These are phyloP conservation scores for Chrysina gloriosa DNA, from an alignment of 2,888 invertebrate species.

Conservation along the genomic window DNA sequence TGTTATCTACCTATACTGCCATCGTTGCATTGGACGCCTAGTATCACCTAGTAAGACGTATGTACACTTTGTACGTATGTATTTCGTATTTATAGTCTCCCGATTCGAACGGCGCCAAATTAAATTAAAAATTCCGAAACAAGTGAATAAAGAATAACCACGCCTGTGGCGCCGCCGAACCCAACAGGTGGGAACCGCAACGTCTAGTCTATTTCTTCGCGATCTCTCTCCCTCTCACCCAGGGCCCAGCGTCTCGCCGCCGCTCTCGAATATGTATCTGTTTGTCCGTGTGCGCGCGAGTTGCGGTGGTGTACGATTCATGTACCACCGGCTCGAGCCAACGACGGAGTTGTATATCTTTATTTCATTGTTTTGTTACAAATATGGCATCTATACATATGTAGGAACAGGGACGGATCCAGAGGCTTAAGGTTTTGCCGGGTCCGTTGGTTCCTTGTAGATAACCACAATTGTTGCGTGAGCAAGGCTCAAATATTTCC, in stretches of 20 bases:
- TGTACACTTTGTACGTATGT: neutral
- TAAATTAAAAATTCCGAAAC: constrained; percentile 56
- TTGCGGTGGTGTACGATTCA: constrained; percentile 6
- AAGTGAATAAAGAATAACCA: constrained; percentile 56
- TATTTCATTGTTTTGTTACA: constrained; percentile 39
- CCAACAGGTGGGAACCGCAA: constrained; percentile 61
- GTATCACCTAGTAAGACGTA: neutral
- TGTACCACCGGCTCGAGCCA: neutral
- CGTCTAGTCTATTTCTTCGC: constrained; percentile 47
- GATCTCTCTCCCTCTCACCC: no score
- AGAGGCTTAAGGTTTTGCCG: neutral
- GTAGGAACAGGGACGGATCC: constrained; percentile 12
- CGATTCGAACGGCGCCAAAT: constrained; percentile 51
- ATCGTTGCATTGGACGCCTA: no score
- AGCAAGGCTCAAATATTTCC: no score
- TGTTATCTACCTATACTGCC: no score
- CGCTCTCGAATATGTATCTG: neutral
- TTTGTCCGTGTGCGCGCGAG: no score
- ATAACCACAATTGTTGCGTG: no score
- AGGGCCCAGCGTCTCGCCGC: neutral
- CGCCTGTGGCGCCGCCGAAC: constrained; percentile 63
- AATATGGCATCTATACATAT: constrained; percentile 32
- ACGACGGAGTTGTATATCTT: constrained; percentile 35
- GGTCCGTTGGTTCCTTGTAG: no score
- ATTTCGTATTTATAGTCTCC: constrained; percentile 10